Evolutionary conservation across 2,888 invertebrate genomes (phyloP).

Genomic region (Papilio demoleus): DNA sequence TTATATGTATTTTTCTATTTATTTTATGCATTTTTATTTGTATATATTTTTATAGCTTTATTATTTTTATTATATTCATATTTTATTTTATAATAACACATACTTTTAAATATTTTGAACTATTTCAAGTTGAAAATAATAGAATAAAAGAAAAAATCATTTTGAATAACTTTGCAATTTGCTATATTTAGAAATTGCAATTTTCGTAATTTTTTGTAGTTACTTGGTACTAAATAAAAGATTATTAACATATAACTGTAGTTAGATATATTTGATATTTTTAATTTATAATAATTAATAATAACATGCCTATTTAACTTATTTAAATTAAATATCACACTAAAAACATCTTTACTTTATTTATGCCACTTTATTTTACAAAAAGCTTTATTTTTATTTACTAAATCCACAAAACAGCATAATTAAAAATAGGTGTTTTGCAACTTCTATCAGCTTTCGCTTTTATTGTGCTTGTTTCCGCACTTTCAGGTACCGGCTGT

Average conservation of each 20-base stretch:
- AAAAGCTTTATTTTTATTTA: conserved; percentile 14
- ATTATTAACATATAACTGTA: neutral
- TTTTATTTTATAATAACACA: too few species aligned
- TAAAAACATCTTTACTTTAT: neutral
- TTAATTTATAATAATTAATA: neutral
- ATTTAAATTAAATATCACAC: too few species aligned
- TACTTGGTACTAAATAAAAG: neutral
- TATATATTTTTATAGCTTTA: neutral
- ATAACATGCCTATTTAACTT: too few species aligned
- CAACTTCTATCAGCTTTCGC: conserved; percentile 28
- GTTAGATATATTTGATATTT: neutral
- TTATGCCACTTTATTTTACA: neutral
- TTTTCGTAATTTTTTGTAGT: neutral
- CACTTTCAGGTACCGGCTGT: conserved; percentile 43
- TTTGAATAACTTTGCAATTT: too few species aligned
- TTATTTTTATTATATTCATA: neutral
- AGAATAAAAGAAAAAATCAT: too few species aligned
- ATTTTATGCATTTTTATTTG: neutral
- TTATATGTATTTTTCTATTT: conserved; percentile 16
- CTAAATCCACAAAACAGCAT: conserved; percentile 19
- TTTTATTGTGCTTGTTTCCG: conserved; percentile 51
- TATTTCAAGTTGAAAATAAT: too few species aligned
- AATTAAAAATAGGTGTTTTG: neutral
- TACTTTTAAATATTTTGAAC: too few species aligned
- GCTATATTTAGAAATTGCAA: too few species aligned